phyloP scores from a whole-genome alignment of 2,797 vertebrate genomes.

The Cephalopachus bancanus region DNA sequence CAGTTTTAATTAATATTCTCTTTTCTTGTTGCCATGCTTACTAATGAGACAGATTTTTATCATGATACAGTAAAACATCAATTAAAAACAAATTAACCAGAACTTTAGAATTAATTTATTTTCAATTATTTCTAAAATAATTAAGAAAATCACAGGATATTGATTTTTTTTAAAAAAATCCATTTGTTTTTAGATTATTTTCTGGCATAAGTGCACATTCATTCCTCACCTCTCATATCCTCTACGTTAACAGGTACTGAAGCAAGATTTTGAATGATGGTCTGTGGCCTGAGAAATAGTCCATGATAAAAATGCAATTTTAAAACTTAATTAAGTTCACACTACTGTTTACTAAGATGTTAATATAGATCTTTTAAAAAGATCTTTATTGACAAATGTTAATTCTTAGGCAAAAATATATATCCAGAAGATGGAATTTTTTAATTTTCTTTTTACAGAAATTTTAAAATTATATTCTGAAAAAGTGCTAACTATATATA shows the following conservation, averaged over 20 bases:
- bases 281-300: not conserved
- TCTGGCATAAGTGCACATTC: not conserved
- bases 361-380: not conserved
- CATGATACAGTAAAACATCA: slow-evolving; percentile 1
- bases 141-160: not conserved
- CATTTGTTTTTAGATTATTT: not conserved
- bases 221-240: not conserved
- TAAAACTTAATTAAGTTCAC: slow-evolving; percentile 2
- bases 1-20: slow-evolving; percentile 18
- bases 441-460: slow-evolving; percentile 38
- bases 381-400: not conserved
- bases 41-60: not conserved
- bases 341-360: not conserved
- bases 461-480: slow-evolving; percentile 20
- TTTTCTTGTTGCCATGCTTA: not conserved
- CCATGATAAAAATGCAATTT: slow-evolving; percentile 18
- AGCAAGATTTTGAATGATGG: not conserved
- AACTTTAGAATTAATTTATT: not conserved
- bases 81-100: slow-evolving; percentile 35
- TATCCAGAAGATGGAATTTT: not conserved
- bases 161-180: not conserved
- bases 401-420: slow-evolving; percentile 47
- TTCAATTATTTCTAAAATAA: slow-evolving; percentile 32
- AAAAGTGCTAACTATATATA: slow-evolving; percentile 17
- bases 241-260: not conserved